Percentiles rank a stretch among this genome's conserved stretches.
These are phyloP conservation scores for Sinhomidia bicolor DNA, from an alignment of 2,888 invertebrate species.

Conservation along the genomic window DNA sequence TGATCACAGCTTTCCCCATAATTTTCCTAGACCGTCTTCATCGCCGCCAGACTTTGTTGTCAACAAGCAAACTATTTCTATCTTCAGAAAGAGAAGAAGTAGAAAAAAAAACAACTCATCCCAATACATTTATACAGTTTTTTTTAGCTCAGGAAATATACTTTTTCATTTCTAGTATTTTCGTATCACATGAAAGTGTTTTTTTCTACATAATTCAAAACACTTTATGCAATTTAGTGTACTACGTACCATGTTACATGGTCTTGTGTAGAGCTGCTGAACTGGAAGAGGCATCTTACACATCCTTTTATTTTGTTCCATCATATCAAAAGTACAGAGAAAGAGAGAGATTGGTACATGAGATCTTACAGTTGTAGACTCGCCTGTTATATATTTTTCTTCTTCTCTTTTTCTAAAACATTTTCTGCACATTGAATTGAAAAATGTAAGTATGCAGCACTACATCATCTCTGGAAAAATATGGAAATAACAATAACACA, in stretches of 20 bases:
- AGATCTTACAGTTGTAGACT: neutral
- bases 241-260: neutral
- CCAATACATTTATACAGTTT: too few relatives aligned
- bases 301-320: neutral
- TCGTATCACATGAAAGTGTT: neutral
- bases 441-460: constrained; percentile 9
- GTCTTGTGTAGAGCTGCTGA: too few relatives aligned
- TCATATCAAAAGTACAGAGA: neutral
- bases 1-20: neutral
- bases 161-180: neutral
- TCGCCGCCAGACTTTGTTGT: neutral
- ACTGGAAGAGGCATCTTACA: neutral
- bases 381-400: neutral
- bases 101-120: too few relatives aligned
- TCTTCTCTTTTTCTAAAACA: neutral
- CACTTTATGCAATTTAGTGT: neutral
- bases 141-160: neutral
- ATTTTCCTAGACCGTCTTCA: neutral
- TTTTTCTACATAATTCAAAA: neutral
- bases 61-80: neutral
- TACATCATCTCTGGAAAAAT: neutral
- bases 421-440: constrained; percentile 4
- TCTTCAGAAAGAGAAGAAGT: neutral
- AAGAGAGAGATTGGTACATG: constrained; percentile 5
- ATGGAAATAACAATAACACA: constrained; percentile 31